Base-by-base conservation (phyloP, 2,888 invertebrate genomes). In the Polyommatus icarus region DNA sequence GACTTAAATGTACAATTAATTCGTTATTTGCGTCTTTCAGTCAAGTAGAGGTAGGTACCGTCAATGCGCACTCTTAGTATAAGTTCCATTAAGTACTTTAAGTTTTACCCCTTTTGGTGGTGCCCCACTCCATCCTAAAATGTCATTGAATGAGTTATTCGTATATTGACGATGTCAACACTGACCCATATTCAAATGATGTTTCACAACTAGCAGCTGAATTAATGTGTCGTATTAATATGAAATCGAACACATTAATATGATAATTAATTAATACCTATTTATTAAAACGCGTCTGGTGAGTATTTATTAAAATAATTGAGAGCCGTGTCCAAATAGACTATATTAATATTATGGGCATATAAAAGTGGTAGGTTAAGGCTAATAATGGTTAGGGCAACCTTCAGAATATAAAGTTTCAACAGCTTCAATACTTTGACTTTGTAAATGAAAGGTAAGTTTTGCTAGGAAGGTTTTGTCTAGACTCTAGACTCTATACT, bases 121-220 rank as follows among this genome's bases (percentile, higher is more conserved):
- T 0, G 36, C 32, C 32, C 29, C 32, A 32, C 4, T 32, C 32
- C 6, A 7, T 8, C 36, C 40, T 10, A 61, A 29, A 8, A 61
- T 61, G 61, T 61, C 61, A 61, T n/a, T 61, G 59, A 61, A 61
- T 57, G 7, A 57, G 10, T 46, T 46, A 46, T 46, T 46, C 24
- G 24, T 46, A 20, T 20, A 32, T 61, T 32, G 15, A 67, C 29
- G 67, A 15, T 29, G 29, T 15, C 67, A 67, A 67, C 67, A 29
- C 29, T 32, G 67, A 67, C 67, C 67, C 67, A 67, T 29, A 67
- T 67, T 67, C 29, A 67, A 67, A 67, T 67, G 67, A 67, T 29
- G 67, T 67, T 67, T 67, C 67, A 32, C 67, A 67, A 67, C 29
- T 32, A 32, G 67, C 67, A 67, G 67, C 29, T 67, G 67, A 67